Conservation (phyloP, 2,888 invertebrate genomes). For the Tolmerus cingulatus region DNA sequence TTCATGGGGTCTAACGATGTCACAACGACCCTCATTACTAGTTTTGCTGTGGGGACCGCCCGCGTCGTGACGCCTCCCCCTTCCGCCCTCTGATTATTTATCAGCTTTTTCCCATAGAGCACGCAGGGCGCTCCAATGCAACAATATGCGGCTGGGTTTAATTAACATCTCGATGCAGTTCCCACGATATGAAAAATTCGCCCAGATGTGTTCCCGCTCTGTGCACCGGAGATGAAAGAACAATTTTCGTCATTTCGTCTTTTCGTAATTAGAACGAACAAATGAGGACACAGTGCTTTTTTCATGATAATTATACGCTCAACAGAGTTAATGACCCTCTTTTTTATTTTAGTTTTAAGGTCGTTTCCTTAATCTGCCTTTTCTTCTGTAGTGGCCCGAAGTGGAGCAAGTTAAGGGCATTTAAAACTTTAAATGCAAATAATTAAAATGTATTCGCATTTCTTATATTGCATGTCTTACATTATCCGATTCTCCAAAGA, state of each 20-base stretch:
- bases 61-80: neutral
- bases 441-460: too few species aligned
- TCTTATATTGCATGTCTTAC: too few species aligned
- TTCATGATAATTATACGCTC: neutral
- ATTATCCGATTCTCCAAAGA: too few species aligned
- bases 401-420: neutral
- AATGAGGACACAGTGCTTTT: neutral
- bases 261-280: neutral
- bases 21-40: conserved; percentile 16
- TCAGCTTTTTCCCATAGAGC: neutral
- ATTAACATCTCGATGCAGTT: neutral
- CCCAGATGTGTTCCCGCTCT: neutral
- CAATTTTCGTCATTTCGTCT: neutral
- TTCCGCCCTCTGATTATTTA: neutral
- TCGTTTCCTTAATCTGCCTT: neutral
- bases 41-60: neutral
- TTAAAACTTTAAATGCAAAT: too few species aligned
- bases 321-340: neutral
- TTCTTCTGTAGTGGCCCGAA: neutral
- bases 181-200: conserved; percentile 1
- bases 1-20: conserved; percentile 14
- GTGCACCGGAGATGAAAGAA: neutral
- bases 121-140: neutral
- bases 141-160: neutral
- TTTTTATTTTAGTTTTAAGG: neutral